phyloP scores from a whole-genome alignment of 2,888 invertebrate species.

The Globia sparganii region DNA sequence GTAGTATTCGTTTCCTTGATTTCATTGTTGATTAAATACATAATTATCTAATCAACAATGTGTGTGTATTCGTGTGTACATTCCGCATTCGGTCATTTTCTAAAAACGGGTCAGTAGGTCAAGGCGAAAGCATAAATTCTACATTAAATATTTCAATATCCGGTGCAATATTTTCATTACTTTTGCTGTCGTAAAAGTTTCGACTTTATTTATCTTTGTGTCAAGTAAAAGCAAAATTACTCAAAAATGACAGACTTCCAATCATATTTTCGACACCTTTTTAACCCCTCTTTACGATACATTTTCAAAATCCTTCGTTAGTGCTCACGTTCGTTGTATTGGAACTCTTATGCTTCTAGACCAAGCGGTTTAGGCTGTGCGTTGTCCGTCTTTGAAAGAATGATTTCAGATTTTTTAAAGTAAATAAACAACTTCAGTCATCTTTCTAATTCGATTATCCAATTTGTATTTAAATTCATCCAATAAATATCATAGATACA shows the following conservation, averaged over 20 bases:
- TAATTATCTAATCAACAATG: no score
- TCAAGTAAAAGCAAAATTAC: background rate
- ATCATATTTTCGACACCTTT: background rate
- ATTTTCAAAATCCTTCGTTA: background rate
- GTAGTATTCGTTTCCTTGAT: background rate
- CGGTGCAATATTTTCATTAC: conserved; percentile 32
- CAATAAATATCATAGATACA: conserved; percentile 30
- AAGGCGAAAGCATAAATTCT: conserved; percentile 31
- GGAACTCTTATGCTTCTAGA: background rate
- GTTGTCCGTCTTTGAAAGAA: background rate
- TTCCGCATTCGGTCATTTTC: background rate
- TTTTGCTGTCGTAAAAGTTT: background rate
- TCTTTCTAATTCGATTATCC: background rate
- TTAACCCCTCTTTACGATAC: background rate
- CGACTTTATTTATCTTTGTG: conserved; percentile 1
- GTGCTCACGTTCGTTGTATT: background rate
- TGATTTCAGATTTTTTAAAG: background rate
- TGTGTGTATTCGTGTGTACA: background rate
- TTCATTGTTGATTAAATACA: conserved; percentile 17
- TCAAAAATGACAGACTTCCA: background rate
- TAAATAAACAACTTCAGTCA: background rate
- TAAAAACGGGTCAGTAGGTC: conserved; percentile 41
- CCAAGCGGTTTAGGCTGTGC: background rate
- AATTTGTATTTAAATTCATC: conserved; percentile 29
- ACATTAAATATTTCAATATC: conserved; percentile 19